Evolutionary conservation across 2,797 vertebrate genomes (phyloP), one percentile per base, ranked within the genome.

Genomic region (Benthosema pterotum): DNA sequence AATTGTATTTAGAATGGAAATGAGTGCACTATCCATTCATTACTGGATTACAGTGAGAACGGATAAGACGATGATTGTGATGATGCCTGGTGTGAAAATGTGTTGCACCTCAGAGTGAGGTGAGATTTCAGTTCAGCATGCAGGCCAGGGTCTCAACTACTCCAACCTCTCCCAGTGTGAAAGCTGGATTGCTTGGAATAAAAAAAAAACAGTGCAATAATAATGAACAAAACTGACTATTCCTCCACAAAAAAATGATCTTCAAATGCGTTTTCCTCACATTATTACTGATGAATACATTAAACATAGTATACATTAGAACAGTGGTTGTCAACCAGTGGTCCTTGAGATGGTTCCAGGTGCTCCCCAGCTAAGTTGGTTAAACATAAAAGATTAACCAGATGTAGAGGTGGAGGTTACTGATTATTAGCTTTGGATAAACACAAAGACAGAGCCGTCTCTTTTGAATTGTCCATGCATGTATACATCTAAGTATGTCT

Each of bases 1-100:
- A 79, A 83, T 70, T 65, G 64, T 32, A 59, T 45, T 8, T 59
- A 70, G 43, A 64, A 38, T 38, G 32, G 8, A 71, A 70, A 74
- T 52, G 28, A 57, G 69, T 8, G 11, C 63, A 63, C 53, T 72
- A 48, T 69, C 66, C 69, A 60, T 71, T 79, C 71, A 79, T 77
- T 74, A 67, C 71, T 63, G 58, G 66, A 76, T 74, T 63, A 28
- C 25, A 72, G 62, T 63, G 68, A 55, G 56, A 28, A 18, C 17
- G 14, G 45, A 63, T 48, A 71, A 62, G 65, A 65, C 7, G 5
- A 3, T 25, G 5, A 25, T 69, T 52, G 69, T 38, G 69, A 77
- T 67, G 50, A 72, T 68, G 63, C 65, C 62, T 68, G 16, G 15
- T 17, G 32, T 53, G 45, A 42, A 72, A 5, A 50, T 75, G 61